Evolutionary conservation across 2,888 invertebrate species (phyloP).

Genomic region (Acleris emargana): DNA sequence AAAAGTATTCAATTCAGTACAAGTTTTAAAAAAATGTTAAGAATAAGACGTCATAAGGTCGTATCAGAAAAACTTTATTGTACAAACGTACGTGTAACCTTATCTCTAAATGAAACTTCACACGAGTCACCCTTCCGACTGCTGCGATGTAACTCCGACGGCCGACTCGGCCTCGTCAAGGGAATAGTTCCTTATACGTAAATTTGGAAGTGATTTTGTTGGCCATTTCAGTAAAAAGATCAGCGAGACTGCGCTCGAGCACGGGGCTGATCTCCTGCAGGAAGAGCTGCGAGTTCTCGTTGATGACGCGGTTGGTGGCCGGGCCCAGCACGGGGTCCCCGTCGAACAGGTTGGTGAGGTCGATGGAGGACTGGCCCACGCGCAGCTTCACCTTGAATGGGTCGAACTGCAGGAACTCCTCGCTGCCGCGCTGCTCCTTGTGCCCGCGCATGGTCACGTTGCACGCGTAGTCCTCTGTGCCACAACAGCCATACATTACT

Average conservation of each 20-base stretch:
- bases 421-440: constrained; percentile 81
- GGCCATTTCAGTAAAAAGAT: constrained; percentile 87
- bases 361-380: constrained; percentile 84
- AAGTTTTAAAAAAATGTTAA: too few species aligned
- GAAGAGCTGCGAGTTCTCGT: constrained; percentile 86
- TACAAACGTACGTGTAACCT: too few species aligned
- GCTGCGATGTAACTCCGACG: too few species aligned
- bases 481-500: too few species aligned
- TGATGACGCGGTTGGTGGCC: constrained; percentile 87
- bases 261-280: constrained; percentile 87
- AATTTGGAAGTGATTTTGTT: constrained; percentile 88
- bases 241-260: constrained; percentile 85
- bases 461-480: constrained; percentile 85
- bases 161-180: constrained; percentile 46
- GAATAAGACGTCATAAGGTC: too few species aligned
- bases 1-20: too few species aligned
- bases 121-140: too few species aligned
- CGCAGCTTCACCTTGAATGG: constrained; percentile 85
- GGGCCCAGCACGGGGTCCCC: constrained; percentile 86
- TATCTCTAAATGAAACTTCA: too few species aligned
- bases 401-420: constrained; percentile 85
- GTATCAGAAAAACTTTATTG: too few species aligned
- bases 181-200: constrained; percentile 88
- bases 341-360: constrained; percentile 87
- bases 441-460: constrained; percentile 86